Evolutionary conservation across 2,113 vertebrate species (phyloP), one percentile per base, ranked within the genome.

Genomic region (Tympanuchus pallidicinctus): DNA sequence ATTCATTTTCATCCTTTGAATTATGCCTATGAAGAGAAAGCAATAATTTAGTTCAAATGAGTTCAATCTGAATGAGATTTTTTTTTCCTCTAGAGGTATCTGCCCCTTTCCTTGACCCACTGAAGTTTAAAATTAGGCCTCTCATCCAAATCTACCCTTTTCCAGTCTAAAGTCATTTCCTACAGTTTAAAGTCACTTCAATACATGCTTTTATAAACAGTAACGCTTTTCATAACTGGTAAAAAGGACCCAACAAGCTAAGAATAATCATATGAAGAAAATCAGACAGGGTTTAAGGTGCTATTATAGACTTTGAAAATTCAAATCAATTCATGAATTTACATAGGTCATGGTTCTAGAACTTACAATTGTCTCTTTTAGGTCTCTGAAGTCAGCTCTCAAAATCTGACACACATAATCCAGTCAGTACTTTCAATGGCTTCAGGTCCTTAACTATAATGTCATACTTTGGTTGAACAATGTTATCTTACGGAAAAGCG

Each of bases 371-470:
- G 1, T 61, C 6, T 42, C 16, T 61, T 77, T 59, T 24, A 54
- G 2, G 3, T 1, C 0, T 0, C 5, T 45, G 11, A 80, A 92
- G 3, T 3, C 34, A 32, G 15, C 45, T 78, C 8, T 30, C 45
- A 52, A 77, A 63, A 70, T 43, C 13, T 54, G 14, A 20, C 40
- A 34, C 13, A 1, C 5, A 20, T 61, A 57, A 86, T 1, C 3
- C 13, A 60, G 18, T 11, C 9, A 83, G 34, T 59, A 27, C 1
- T 3, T 90, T 52, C 3, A 78, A 60, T 56, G 66, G 6, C 6
- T 75, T 71, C 3, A n/a, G 19, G 30, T 57, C 17, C 10, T 32
- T 34, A 3, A 2, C 11, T 87, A 20, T 60, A 56, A 47, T 60
- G 64, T 91, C 24, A 42, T 59, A 56, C 6, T 63, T 8, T 11